Conservation (phyloP, 2,113 vertebrate species). For the Picathartes gymnocephalus region DNA sequence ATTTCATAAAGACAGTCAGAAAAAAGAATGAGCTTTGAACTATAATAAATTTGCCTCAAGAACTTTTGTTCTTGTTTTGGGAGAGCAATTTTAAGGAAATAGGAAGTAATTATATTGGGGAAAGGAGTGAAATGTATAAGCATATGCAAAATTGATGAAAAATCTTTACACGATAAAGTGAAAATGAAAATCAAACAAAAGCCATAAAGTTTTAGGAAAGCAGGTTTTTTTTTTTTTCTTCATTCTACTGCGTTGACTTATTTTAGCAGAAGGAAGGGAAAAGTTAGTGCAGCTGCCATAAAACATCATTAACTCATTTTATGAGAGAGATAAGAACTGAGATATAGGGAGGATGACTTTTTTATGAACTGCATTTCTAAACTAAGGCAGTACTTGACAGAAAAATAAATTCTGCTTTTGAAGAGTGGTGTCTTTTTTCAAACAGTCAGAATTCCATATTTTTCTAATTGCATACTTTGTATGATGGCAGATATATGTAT, state of each 20-base stretch:
- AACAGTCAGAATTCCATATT: background rate
- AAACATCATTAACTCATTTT: background rate
- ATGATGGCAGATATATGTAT: background rate
- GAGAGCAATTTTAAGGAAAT: background rate
- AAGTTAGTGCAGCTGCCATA: background rate
- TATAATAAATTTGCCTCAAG: background rate
- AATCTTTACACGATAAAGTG: background rate
- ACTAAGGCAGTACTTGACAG: background rate
- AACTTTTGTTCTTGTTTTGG: background rate
- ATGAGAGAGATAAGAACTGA: background rate
- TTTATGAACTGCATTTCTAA: constrained; percentile 4
- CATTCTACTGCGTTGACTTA: background rate
- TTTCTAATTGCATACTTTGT: background rate
- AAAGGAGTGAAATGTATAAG: background rate
- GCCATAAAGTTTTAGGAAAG: background rate
- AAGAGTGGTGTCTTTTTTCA: background rate
- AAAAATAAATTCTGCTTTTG: background rate
- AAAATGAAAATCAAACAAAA: background rate
- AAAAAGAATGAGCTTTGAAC: background rate
- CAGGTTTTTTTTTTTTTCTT: background rate
- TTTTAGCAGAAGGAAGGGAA: background rate
- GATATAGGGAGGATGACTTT: background rate
- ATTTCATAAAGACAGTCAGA: background rate
- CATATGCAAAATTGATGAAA: background rate
- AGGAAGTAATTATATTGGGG: background rate